Evolutionary conservation across 1,140 invertebrate genomes (phyloP), one percentile per base, ranked within the genome.

Genomic region (Notospermus geniculatus): DNA sequence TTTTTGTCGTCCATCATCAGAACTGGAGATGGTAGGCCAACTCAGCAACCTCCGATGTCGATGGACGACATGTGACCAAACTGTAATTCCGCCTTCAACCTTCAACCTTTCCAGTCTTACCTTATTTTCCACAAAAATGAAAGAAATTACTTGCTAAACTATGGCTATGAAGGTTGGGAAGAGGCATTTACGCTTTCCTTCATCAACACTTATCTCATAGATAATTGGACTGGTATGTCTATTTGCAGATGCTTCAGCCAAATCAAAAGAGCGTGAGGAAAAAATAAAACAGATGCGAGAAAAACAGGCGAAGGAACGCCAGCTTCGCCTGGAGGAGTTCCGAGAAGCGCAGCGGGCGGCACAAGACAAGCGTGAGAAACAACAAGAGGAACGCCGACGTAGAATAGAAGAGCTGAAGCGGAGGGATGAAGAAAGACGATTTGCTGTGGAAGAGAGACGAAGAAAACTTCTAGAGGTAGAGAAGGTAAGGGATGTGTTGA

Each of bases 181-280:
- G n/a, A n/a, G n/a, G n/a, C n/a, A n/a, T n/a, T n/a, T n/a, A n/a
- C n/a, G n/a, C n/a, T n/a, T n/a, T n/a, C n/a, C n/a, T n/a, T n/a
- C n/a, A n/a, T n/a, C n/a, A n/a, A n/a, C n/a, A n/a, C n/a, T n/a
- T n/a, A n/a, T n/a, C n/a, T n/a, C n/a, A n/a, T n/a, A n/a, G n/a
- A n/a, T n/a, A n/a, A n/a, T n/a, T 36, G 32, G 4, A 7, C 5
- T 50, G 9, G 46, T 23, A 9, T n/a, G 4, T 50, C 4, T 50
- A 23, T 27, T 50, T 50, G 5, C 25, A 50, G 46, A 50, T 23
- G 23, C 23, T 11, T 7, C 54, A 5, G 17, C 17, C 17, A 55
- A 55, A 55, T n/a, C 23, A 30, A 27, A 32, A 55, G 54, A 55
- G 54, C 54, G 54, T 5, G 54, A 55, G 19, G 54, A 55, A 32